Percentiles rank a stretch among this genome's conserved stretches.
phyloP scores from a whole-genome alignment of 2,113 vertebrate species.

The Bettongia penicillata region DNA sequence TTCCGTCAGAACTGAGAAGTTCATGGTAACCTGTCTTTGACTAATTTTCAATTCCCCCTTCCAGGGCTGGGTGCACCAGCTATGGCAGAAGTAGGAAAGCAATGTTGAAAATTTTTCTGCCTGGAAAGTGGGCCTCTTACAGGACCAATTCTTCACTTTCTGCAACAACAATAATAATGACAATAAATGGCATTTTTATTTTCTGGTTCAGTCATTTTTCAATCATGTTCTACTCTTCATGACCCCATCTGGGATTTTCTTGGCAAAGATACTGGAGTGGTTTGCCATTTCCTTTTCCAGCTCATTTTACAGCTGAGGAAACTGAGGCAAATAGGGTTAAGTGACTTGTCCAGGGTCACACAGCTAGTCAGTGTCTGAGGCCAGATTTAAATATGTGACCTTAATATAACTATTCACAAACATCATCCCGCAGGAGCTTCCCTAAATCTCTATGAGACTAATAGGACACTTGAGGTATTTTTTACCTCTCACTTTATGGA shows the following conservation, averaged over 20 bases:
- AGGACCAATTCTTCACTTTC: background rate
- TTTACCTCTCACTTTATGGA: background rate
- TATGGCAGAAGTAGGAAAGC: background rate
- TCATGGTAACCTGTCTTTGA: background rate
- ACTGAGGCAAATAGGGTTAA: background rate
- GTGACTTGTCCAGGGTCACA: background rate
- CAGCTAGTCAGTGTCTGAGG: background rate
- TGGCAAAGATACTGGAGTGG: background rate
- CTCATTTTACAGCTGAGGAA: background rate
- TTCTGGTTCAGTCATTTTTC: background rate
- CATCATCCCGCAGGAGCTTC: background rate
- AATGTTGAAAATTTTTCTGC: background rate
- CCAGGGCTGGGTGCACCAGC: background rate
- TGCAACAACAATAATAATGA: background rate
- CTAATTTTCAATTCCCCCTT: background rate
- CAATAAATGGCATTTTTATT: background rate
- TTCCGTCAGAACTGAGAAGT: background rate
- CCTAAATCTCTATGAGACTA: background rate
- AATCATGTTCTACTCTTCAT: background rate
- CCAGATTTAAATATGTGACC: background rate
- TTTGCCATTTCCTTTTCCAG: background rate
- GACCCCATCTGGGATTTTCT: background rate
- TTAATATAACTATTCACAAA: background rate
- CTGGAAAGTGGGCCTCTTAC: background rate
- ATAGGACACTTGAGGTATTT: background rate